phyloP scores from a whole-genome alignment of 2,888 invertebrate species.

The Archips xylosteana region DNA sequence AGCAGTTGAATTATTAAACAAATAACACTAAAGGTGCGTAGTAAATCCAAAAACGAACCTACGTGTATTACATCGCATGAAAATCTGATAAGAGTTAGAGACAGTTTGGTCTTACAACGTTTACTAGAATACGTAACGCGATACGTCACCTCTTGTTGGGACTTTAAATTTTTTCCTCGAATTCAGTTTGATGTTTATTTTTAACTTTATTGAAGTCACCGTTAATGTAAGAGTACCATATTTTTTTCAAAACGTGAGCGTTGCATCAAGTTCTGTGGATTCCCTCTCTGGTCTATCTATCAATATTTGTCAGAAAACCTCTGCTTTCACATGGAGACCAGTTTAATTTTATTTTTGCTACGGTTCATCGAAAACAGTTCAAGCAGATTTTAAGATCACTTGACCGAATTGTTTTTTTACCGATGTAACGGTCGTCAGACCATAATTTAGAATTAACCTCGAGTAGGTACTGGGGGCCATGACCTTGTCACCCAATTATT shows the following conservation, averaged over 20 bases:
- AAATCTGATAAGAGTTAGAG: slow-evolving; percentile 25
- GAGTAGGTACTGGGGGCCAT: not conserved
- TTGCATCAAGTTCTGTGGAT: too few relatives aligned
- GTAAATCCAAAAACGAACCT: too few relatives aligned
- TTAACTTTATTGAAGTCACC: slow-evolving; percentile 5
- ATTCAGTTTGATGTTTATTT: slow-evolving; percentile 10
- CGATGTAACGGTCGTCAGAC: not conserved
- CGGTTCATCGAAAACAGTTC: too few relatives aligned
- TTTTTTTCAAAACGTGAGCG: too few relatives aligned
- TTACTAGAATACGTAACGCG: slow-evolving; percentile 26
- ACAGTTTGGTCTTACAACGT: slow-evolving; percentile 13
- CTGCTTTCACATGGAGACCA: too few relatives aligned
- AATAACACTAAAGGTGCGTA: not conserved
- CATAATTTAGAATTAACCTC: not conserved
- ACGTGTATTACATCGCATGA: not conserved
- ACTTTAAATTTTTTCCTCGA: slow-evolving; percentile 23
- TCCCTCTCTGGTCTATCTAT: too few relatives aligned
- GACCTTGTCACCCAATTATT: slow-evolving; percentile 1
- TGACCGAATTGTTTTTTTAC: not conserved
- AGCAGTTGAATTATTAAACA: not conserved
- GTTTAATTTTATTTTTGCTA: too few relatives aligned
- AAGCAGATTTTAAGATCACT: not conserved
- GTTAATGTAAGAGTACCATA: not conserved
- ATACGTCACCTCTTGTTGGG: slow-evolving; percentile 1
- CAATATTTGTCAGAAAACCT: too few relatives aligned